Conservation (phyloP, 2,797 vertebrate species). For the Anguilla megastoma region DNA sequence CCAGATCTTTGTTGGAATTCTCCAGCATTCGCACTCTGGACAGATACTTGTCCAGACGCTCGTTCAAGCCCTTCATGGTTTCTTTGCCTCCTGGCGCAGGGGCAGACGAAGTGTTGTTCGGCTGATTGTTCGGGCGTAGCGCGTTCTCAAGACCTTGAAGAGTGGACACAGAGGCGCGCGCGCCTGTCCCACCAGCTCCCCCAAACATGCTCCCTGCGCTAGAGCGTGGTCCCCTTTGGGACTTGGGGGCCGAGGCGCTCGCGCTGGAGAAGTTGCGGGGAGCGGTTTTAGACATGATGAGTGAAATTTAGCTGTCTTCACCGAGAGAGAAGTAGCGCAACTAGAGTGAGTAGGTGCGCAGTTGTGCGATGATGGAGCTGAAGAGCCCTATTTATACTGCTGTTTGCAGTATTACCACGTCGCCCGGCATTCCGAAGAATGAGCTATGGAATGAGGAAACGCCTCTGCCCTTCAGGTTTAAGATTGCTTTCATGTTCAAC, state of each 20-base stretch:
- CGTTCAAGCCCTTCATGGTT: conserved; percentile 40
- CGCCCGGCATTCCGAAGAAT: background rate
- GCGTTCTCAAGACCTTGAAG: conserved; percentile 25
- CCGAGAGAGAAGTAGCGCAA: background rate
- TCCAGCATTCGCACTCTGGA: conserved; percentile 34
- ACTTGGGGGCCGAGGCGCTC: conserved; percentile 17
- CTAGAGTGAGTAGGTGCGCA: conserved; percentile 34
- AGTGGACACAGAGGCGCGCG: conserved; percentile 25
- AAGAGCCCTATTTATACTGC: conserved; percentile 41
- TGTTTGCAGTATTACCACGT: background rate
- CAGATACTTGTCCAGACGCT: conserved; percentile 38
- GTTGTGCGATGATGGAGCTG: conserved; percentile 30
- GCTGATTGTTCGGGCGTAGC: conserved; percentile 3
- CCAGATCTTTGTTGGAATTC: conserved; percentile 31
- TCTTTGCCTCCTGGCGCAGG: conserved; percentile 19
- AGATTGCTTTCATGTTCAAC: background rate
- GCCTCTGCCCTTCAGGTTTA: background rate
- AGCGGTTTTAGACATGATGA: conserved; percentile 37
- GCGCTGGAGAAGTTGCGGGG: conserved; percentile 37
- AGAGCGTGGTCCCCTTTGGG: conserved; percentile 16
- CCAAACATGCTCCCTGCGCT: conserved; percentile 35
- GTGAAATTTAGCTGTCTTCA: background rate
- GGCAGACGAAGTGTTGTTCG: background rate
- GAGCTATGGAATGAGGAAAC: background rate
- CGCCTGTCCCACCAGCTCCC: conserved; percentile 29